These are phyloP conservation scores for Caranx melampygus DNA, from an alignment of 2,113 vertebrate species.

Conservation along the genomic window DNA sequence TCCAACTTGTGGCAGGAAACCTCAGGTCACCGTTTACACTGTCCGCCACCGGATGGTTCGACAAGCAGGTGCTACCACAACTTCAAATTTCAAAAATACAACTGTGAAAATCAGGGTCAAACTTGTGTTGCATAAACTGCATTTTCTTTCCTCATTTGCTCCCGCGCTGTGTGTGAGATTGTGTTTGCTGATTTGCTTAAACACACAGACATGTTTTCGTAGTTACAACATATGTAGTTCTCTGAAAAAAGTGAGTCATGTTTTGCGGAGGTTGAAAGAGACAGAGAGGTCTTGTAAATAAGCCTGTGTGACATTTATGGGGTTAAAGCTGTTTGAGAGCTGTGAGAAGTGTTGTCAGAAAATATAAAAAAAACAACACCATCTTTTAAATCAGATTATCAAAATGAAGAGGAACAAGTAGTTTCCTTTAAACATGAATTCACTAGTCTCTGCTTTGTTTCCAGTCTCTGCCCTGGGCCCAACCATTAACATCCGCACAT, in stretches of 20 bases:
- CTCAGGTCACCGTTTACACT: slow-evolving; percentile 70
- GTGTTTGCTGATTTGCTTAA: slow-evolving; percentile 1
- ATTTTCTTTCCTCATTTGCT: neutral
- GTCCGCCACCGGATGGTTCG: slow-evolving; percentile 48
- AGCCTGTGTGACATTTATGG: neutral
- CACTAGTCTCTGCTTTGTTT: neutral
- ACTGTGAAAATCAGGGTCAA: neutral
- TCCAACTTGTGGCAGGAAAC: slow-evolving; percentile 80
- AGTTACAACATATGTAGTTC: slow-evolving; percentile 11
- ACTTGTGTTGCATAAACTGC: neutral
- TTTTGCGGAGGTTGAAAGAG: neutral
- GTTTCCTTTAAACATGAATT: neutral
- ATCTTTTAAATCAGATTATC: neutral
- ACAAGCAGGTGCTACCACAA: slow-evolving; percentile 69
- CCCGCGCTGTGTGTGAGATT: too few species aligned
- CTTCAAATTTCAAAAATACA: neutral
- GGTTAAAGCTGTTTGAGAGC: neutral
- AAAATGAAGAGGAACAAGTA: neutral
- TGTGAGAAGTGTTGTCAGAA: neutral
- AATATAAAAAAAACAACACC: neutral
- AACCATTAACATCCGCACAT: slow-evolving; percentile 78
- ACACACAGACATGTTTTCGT: slow-evolving; percentile 15
- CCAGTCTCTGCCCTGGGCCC: slow-evolving; percentile 79
- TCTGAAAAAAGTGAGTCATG: slow-evolving; percentile 40
- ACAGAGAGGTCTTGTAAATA: slow-evolving; percentile 31